Evolutionary conservation across 2,888 invertebrate genomes (phyloP).

Genomic region (Patella pellucida): DNA sequence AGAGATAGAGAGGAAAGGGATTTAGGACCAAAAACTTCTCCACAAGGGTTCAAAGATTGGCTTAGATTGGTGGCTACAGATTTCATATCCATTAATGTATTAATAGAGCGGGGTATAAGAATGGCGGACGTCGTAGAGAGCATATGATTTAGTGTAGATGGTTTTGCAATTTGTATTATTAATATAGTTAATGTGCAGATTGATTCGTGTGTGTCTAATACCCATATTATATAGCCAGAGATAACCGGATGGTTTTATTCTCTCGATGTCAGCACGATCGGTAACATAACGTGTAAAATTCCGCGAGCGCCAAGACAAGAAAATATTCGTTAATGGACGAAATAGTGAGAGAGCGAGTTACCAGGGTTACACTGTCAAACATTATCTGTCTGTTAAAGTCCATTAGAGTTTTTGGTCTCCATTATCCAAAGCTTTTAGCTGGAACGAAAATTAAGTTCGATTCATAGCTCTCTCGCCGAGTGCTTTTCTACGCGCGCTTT

Average conservation of each 20-base stretch:
- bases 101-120: background rate
- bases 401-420: background rate
- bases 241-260: too few species aligned
- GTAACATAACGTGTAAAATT: too few species aligned
- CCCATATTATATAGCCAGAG: too few species aligned
- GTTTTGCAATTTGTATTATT: too few species aligned
- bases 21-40: background rate
- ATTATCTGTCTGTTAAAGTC: constrained; percentile 7
- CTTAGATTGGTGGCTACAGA: background rate
- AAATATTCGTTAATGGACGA: too few species aligned
- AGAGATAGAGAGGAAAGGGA: background rate
- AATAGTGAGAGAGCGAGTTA: too few species aligned
- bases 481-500: background rate
- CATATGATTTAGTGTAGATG: too few species aligned
- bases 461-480: background rate
- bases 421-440: constrained; percentile 7
- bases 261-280: too few species aligned
- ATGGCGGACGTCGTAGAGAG: too few species aligned
- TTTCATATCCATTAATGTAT: background rate
- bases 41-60: background rate
- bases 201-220: too few species aligned
- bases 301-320: too few species aligned
- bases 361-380: background rate
- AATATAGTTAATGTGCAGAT: too few species aligned
- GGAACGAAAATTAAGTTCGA: constrained; percentile 5